Evolutionary conservation across 2,888 invertebrate genomes (phyloP).

Genomic region (Pterostichus madidus): DNA sequence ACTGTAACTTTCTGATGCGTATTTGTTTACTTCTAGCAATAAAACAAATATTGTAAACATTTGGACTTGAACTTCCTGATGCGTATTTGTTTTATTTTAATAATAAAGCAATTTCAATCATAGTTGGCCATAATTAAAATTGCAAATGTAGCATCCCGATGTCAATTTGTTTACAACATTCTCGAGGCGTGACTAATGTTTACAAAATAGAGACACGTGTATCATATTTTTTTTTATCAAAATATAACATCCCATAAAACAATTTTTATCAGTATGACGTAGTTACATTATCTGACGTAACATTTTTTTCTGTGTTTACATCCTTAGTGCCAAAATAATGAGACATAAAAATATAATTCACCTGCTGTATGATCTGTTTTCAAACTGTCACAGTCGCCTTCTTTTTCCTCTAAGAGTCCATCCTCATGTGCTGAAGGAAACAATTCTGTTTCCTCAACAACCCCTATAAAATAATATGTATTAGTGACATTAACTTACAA

Average conservation of each 20-base stretch:
- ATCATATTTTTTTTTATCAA: conserved; percentile 44
- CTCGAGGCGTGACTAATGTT: conserved; percentile 22
- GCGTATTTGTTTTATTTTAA: too few relatives aligned
- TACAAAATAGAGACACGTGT: conserved; percentile 20
- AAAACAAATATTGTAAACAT: too few relatives aligned
- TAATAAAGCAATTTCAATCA: background rate
- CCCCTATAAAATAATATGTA: conserved; percentile 70
- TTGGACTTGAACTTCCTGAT: too few relatives aligned
- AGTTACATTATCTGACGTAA: conserved; percentile 39
- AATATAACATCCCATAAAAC: conserved; percentile 26
- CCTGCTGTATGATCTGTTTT: conserved; percentile 75
- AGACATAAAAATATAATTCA: conserved; percentile 68
- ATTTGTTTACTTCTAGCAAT: conserved; percentile 14
- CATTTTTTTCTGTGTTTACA: conserved; percentile 53
- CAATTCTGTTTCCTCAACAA: conserved; percentile 75
- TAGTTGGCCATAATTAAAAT: background rate
- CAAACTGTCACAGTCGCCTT: conserved; percentile 74
- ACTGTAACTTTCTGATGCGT: background rate
- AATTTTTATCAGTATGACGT: conserved; percentile 41
- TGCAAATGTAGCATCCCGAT: conserved; percentile 11
- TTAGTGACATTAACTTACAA: background rate
- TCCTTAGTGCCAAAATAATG: conserved; percentile 47
- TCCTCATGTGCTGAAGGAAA: conserved; percentile 73
- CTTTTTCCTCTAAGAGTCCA: conserved; percentile 71
- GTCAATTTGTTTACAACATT: conserved; percentile 39